Base-by-base conservation (phyloP, 2,888 invertebrate genomes). In the Cepaea hortensis region DNA sequence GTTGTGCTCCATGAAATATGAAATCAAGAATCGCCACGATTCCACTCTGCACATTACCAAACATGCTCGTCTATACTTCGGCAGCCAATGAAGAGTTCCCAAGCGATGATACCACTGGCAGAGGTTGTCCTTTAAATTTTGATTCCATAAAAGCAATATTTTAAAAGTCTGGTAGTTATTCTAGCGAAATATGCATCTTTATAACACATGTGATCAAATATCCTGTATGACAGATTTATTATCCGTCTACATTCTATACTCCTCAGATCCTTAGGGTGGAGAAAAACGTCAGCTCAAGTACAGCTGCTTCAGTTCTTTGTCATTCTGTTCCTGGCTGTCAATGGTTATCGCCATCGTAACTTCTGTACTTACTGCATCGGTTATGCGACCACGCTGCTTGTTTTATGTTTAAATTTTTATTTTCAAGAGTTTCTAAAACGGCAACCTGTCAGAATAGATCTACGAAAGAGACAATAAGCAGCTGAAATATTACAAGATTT, bases 311-410 rank as follows among this genome's bases (percentile, higher is more conserved):
- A 94, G 89, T 94, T 94, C 90, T 80, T 92, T 3, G 84, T 93
- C 20, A 92, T 92, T 48, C 89, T 93, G 75, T 82, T 92, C 20
- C 91, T 91, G 88, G 92, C 92, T 6, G 75, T 85, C 2, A 81
- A 90, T 73, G 94, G 94, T 0, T 93, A 93, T 89, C 9, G 91
- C n/a, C 90, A 92, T 76, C 92, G 94, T 89, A 90, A 91, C 4
- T 94, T 93, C 86, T 94, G 94, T 90, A 86, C 93, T 18, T 94
- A 94, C 91, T 91, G 93, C 50, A 88, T 93, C n/a, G 85, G 93
- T 23, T 94, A 93, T 90, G 93, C 92, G 9, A 50, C 93, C 2
- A 90, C 91, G 4, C 93, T 94, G 94, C 90, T 92, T 3, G 73
- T 83, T 55, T 87, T 94, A n/a, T 94, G 93, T 89, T 91, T 90